A percentile compares a stretch with the other conserved stretches of the same genome.
These are phyloP conservation scores for Acipenser transmontanus DNA, from an alignment of 2,797 vertebrate species.

Conservation along the genomic window DNA sequence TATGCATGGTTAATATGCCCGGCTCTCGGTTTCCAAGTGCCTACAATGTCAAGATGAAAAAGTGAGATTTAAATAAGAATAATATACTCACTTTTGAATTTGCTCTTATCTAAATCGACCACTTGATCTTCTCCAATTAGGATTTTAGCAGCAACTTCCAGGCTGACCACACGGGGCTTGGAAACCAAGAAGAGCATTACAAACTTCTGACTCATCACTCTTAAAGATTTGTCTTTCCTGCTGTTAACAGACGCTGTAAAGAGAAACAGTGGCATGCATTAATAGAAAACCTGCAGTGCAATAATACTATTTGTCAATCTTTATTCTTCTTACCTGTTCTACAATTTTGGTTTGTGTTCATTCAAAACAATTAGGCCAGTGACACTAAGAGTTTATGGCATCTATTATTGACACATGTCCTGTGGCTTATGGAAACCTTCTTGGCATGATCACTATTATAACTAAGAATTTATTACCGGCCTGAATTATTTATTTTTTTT, in stretches of 20 bases:
- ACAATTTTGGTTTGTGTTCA: too few species aligned
- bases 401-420: too few species aligned
- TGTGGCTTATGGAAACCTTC: too few species aligned
- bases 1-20: background rate
- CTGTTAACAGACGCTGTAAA: slow-evolving; percentile 79
- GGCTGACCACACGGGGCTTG: slow-evolving; percentile 77
- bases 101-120: slow-evolving; percentile 85
- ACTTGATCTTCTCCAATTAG: slow-evolving; percentile 87
- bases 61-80: background rate
- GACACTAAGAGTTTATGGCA: too few species aligned
- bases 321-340: too few species aligned
- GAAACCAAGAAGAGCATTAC: slow-evolving; percentile 96
- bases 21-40: too few species aligned
- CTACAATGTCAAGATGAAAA: background rate
- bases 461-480: too few species aligned
- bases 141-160: slow-evolving; percentile 93
- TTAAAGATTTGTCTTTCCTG: slow-evolving; percentile 90
- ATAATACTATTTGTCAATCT: background rate
- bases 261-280: background rate
- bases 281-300: background rate
- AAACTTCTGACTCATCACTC: slow-evolving; percentile 97
- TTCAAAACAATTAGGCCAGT: too few species aligned
- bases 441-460: too few species aligned
- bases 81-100: slow-evolving; percentile 89
- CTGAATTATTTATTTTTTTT: too few species aligned